Evolutionary conservation across 2,113 vertebrate genomes (phyloP).

Genomic region (Callopanchax toddi): DNA sequence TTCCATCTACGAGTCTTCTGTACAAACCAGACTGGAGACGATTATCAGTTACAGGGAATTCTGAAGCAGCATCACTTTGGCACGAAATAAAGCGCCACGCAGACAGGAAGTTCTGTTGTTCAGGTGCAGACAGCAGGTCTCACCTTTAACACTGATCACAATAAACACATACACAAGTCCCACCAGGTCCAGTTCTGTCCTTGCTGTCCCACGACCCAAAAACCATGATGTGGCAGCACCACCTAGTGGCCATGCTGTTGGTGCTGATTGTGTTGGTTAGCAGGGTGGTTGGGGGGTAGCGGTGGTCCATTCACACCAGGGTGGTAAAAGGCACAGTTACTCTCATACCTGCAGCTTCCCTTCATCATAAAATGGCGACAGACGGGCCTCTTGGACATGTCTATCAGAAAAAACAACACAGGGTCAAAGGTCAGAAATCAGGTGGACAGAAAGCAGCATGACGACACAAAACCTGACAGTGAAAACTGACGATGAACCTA

Average conservation of each 20-base stretch:
- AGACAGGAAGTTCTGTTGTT: neutral
- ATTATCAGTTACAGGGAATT: neutral
- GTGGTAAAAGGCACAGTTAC: slow-evolving; percentile 94
- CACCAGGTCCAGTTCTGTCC: no score
- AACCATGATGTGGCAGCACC: neutral
- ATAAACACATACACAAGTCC: no score
- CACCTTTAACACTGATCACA: no score
- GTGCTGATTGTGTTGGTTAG: slow-evolving; percentile 76
- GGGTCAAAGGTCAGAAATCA: neutral
- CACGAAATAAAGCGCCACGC: slow-evolving; percentile 4
- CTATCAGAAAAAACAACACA: slow-evolving; percentile 59
- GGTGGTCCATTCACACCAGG: slow-evolving; percentile 91
- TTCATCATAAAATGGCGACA: slow-evolving; percentile 97
- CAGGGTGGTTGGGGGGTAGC: slow-evolving; percentile 77
- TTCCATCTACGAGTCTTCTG: neutral
- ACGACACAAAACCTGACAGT: no score
- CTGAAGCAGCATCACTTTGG: slow-evolving; percentile 11
- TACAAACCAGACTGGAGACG: neutral
- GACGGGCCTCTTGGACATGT: slow-evolving; percentile 89
- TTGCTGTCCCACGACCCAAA: neutral
- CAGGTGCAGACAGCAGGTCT: neutral
- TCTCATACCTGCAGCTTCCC: slow-evolving; percentile 91
- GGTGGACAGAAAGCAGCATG: no score
- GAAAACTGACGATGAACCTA: no score
- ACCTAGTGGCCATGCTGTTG: slow-evolving; percentile 78